phyloP scores from a whole-genome alignment of 2,797 vertebrate species.

The Cryptoblepharus egeriae region DNA sequence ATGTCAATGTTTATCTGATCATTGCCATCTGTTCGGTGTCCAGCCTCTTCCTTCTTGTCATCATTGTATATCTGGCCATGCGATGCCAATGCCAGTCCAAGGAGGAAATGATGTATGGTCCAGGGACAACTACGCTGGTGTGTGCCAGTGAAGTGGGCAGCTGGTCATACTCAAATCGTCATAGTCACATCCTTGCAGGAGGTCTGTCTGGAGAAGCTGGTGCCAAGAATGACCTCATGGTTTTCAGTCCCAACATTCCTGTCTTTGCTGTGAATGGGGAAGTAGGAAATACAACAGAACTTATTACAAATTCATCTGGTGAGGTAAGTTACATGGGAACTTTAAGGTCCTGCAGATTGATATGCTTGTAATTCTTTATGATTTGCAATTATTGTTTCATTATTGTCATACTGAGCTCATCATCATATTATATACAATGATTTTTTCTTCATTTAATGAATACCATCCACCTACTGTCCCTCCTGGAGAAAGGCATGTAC shows the following conservation, averaged over 20 bases:
- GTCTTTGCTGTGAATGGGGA: conserved; percentile 17
- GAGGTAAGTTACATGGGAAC: conserved; percentile 6
- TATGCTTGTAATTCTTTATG: background rate
- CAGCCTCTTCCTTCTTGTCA: conserved; percentile 64
- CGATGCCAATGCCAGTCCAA: conserved; percentile 38
- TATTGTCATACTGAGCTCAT: too few relatives aligned
- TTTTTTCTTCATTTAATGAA: background rate
- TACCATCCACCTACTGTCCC: background rate
- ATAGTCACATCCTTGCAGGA: conserved; percentile 63
- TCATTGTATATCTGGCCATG: conserved; percentile 53
- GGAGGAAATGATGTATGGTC: background rate
- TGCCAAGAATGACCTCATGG: conserved; percentile 69
- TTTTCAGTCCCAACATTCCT: conserved; percentile 56
- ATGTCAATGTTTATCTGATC: conserved; percentile 61
- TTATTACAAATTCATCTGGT: background rate
- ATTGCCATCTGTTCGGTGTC: conserved; percentile 67
- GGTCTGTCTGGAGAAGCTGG: conserved; percentile 55
- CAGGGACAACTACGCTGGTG: conserved; percentile 41
- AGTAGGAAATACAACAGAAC: background rate
- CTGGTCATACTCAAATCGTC: conserved; percentile 67
- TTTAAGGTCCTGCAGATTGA: background rate
- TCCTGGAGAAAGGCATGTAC: background rate
- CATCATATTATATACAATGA: too few relatives aligned
- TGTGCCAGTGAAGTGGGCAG: conserved; percentile 70
- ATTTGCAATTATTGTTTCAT: background rate